phyloP scores from a whole-genome alignment of 2,113 vertebrate species.

The Anguilla rostrata region DNA sequence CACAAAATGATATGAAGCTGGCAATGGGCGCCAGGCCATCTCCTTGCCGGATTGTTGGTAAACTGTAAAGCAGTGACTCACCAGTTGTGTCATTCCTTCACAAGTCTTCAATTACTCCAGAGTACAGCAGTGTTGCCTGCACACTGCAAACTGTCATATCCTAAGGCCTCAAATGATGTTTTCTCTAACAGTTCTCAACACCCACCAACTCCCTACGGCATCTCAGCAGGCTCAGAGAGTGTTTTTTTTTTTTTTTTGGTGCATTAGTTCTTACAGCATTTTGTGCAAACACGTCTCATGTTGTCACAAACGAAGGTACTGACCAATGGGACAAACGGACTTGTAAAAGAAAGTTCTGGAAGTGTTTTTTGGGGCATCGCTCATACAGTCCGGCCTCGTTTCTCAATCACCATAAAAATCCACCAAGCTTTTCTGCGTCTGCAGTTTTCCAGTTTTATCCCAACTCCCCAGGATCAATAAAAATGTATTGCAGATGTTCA shows the following conservation, averaged over 20 bases:
- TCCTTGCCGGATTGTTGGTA: slow-evolving; percentile 18
- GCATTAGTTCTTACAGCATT: no score
- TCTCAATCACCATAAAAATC: not conserved
- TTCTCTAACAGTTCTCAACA: not conserved
- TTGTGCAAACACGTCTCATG: no score
- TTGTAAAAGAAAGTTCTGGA: not conserved
- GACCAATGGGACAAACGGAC: not conserved
- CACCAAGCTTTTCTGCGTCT: not conserved
- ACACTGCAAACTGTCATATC: not conserved
- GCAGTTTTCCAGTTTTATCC: not conserved
- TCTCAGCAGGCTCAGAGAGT: not conserved
- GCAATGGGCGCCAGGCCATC: slow-evolving; percentile 11
- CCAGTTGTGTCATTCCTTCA: slow-evolving; percentile 1
- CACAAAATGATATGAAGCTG: not conserved
- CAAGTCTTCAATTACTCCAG: slow-evolving; percentile 8
- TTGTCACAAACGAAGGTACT: no score
- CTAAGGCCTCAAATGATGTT: slow-evolving; percentile 5
- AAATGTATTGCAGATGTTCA: no score
- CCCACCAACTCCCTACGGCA: not conserved
- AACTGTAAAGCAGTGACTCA: slow-evolving; percentile 19
- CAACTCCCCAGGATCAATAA: not conserved
- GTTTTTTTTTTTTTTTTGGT: no score
- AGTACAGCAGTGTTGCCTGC: no score
- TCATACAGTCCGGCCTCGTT: not conserved
- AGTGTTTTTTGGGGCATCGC: not conserved